Conservation (phyloP, 2,113 vertebrate genomes). For the Lampris incognitus region DNA sequence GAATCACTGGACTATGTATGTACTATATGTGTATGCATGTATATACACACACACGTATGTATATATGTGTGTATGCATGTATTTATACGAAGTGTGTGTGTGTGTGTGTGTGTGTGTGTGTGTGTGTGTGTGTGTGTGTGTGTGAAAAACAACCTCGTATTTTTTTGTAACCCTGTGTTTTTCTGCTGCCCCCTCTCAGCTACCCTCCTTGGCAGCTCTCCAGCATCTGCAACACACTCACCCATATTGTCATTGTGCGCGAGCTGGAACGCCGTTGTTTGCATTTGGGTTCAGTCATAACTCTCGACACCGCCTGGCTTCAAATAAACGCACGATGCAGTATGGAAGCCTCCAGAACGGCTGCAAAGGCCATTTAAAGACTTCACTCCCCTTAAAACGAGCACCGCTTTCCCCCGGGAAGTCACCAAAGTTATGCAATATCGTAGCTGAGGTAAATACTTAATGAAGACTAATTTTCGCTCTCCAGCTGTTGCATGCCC, state of each 20-base stretch:
- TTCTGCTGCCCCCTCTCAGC: constrained; percentile 20
- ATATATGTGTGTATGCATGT: too few relatives aligned
- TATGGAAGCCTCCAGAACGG: neutral
- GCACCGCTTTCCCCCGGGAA: too few relatives aligned
- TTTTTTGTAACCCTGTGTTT: constrained; percentile 26
- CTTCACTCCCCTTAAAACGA: neutral
- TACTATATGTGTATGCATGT: too few relatives aligned
- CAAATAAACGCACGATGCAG: neutral
- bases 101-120: neutral
- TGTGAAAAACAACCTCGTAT: constrained; percentile 3
- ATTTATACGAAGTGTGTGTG: too few relatives aligned
- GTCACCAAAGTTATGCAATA: too few relatives aligned
- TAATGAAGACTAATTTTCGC: too few relatives aligned
- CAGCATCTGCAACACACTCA: neutral
- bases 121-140: constrained; percentile 13
- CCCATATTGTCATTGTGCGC: constrained; percentile 17
- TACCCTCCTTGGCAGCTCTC: constrained; percentile 32
- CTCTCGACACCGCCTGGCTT: neutral
- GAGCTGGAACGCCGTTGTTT: neutral
- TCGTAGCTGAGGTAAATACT: too few relatives aligned
- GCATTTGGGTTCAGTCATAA: neutral
- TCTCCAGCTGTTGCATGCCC: too few relatives aligned
- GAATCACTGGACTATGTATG: too few relatives aligned
- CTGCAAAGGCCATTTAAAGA: neutral
- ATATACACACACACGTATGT: too few relatives aligned